Base-by-base conservation (phyloP, 2,113 vertebrate species). In the Triplophysa siluroides region DNA sequence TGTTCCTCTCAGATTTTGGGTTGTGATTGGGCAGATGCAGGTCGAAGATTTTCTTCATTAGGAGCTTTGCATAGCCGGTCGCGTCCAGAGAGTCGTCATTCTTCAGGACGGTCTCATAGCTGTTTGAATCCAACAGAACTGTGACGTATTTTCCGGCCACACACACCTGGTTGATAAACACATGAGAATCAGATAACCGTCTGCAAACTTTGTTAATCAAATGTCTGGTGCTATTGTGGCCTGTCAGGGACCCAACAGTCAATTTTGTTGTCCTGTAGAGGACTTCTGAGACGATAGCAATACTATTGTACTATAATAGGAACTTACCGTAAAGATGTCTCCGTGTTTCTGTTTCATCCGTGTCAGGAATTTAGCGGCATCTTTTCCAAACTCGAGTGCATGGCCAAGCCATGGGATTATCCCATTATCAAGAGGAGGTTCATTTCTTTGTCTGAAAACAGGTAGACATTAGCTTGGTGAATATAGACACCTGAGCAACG, bases 321-420 rank as follows among this genome's bases (percentile, higher is more conserved):
- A 41, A 24, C 77, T 82, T 82, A 96, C 96, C 0, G 96, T 96
- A 73, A 96, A 97, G 70, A 96, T 93, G 72, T 96, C 94, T 0
- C 96, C 96, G 3, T 96, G 93, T 68, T 95, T 96, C 61, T 88
- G 85, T 86, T 94, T 95, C 96, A 97, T 97, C 66, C 88, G 80
- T 0, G 87, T 58, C 68, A 97, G 86, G 87, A 97, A 96, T 78
- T 88, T 88, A 60, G 93, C 92, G 2, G 90, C 89, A 86, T 98
- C 94, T 88, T 90, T 94, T 19, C 91, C 89, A 86, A 97, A 96
- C 41, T 93, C 93, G 18, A 95, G 79, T 7, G 95, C 95, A 10
- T 96, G 92, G 0, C 96, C 96, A 85, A 98, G 26, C 95, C 95
- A 96, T 0, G 95, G 96, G 41, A 96, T 69, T 0, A 43, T 9